Percentiles rank a stretch among this genome's conserved stretches.
These are phyloP conservation scores for Ophiodon elongatus DNA, from an alignment of 2,113 vertebrate species.

Conservation along the genomic window DNA sequence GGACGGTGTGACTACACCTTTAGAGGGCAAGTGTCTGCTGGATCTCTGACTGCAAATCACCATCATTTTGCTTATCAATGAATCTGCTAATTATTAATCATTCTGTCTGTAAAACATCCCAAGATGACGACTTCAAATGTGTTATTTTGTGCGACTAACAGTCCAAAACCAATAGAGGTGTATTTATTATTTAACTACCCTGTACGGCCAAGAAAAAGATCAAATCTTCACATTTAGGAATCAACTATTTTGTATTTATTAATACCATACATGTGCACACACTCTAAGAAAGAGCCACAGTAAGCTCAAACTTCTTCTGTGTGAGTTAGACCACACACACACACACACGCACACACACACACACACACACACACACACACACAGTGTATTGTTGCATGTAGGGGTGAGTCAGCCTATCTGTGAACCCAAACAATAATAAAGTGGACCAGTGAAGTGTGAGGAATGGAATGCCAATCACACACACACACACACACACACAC, in stretches of 20 bases:
- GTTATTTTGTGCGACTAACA: too few species aligned
- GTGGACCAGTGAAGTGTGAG: constrained; percentile 51
- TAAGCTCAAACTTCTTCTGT: constrained; percentile 11
- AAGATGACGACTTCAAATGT: too few species aligned
- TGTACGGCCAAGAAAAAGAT: too few species aligned
- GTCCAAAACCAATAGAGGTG: too few species aligned
- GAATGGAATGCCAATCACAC: constrained; percentile 50
- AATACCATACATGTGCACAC: background rate
- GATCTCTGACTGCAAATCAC: background rate
- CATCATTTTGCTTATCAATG: too few species aligned
- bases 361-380: constrained; percentile 34
- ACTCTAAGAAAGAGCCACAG: background rate
- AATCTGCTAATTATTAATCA: background rate
- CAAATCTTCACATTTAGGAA: too few species aligned
- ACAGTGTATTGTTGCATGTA: constrained; percentile 50
- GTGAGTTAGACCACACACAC: constrained; percentile 59
- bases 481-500: constrained; percentile 11
- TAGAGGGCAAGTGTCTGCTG: background rate
- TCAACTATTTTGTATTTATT: too few species aligned
- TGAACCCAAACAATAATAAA: constrained; percentile 70
- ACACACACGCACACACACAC: constrained; percentile 28
- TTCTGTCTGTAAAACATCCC: background rate
- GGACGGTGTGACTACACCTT: too few species aligned
- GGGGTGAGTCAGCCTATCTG: constrained; percentile 67
- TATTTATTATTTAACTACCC: too few species aligned